A percentile compares a stretch with the other conserved stretches of the same genome.
These are phyloP conservation scores for Drosophila neonasuta DNA, from an alignment of 2,888 invertebrate species.

Conservation along the genomic window DNA sequence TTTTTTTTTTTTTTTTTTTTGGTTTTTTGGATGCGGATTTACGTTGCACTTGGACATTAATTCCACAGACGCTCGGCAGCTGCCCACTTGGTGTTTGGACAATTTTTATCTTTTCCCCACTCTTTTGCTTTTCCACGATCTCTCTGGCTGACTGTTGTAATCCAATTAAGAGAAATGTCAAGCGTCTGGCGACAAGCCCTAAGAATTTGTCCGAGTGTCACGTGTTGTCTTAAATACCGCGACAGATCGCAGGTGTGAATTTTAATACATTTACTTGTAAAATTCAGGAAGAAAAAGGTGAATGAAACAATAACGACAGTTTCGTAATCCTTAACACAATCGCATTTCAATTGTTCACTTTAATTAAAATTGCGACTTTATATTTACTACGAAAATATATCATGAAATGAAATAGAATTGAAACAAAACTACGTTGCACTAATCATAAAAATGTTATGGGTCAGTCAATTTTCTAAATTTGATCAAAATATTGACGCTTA, in stretches of 20 bases:
- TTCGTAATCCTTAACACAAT: not conserved
- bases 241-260: slow-evolving; percentile 55
- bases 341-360: not conserved
- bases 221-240: slow-evolving; percentile 49
- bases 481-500: too few species aligned
- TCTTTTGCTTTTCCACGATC: not conserved
- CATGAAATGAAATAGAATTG: too few species aligned
- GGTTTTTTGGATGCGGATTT: slow-evolving; percentile 30
- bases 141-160: slow-evolving; percentile 43
- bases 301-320: not conserved
- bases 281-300: slow-evolving; percentile 21
- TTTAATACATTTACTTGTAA: slow-evolving; percentile 34
- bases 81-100: slow-evolving; percentile 67
- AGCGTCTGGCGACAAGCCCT: slow-evolving; percentile 39
- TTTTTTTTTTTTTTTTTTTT: not conserved
- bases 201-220: slow-evolving; percentile 54
- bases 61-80: slow-evolving; percentile 56
- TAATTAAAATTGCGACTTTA: not conserved
- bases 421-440: too few species aligned
- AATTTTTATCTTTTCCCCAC: slow-evolving; percentile 33
- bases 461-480: too few species aligned
- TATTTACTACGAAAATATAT: too few species aligned
- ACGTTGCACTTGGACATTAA: slow-evolving; percentile 65
- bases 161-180: slow-evolving; percentile 76
- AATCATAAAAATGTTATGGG: too few species aligned